Conservation (phyloP, 2,113 vertebrate species). For the Rhabdornis inornatus region DNA sequence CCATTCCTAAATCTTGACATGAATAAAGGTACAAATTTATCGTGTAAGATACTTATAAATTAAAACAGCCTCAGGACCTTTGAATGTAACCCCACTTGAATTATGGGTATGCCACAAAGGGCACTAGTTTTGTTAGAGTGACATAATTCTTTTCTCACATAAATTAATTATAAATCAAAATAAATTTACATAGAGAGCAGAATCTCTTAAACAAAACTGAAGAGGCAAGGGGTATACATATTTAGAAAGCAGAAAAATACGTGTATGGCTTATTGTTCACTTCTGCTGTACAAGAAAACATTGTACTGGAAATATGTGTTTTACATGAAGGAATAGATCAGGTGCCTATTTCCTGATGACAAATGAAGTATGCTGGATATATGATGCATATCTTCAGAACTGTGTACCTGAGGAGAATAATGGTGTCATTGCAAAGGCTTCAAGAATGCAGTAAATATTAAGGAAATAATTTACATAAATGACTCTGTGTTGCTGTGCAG, state of each 20-base stretch:
- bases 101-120: conserved; percentile 26
- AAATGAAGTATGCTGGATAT: background rate
- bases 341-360: background rate
- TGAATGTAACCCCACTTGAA: conserved; percentile 7
- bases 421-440: background rate
- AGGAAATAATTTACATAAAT: background rate
- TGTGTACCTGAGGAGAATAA: background rate
- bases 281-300: background rate
- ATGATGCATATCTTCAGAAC: background rate
- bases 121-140: conserved; percentile 30
- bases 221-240: background rate
- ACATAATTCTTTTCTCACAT: conserved; percentile 32
- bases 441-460: background rate
- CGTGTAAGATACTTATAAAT: conserved; percentile 84
- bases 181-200: background rate
- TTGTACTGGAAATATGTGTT: background rate
- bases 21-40: conserved; percentile 63
- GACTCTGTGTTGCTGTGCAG: background rate
- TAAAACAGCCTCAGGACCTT: conserved; percentile 81
- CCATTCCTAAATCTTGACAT: background rate
- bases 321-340: background rate
- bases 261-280: background rate
- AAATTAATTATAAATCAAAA: conserved; percentile 48
- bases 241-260: background rate
- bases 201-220: conserved; percentile 6